Conservation (phyloP, 2,797 vertebrate genomes). For the Myripristis murdjan region DNA sequence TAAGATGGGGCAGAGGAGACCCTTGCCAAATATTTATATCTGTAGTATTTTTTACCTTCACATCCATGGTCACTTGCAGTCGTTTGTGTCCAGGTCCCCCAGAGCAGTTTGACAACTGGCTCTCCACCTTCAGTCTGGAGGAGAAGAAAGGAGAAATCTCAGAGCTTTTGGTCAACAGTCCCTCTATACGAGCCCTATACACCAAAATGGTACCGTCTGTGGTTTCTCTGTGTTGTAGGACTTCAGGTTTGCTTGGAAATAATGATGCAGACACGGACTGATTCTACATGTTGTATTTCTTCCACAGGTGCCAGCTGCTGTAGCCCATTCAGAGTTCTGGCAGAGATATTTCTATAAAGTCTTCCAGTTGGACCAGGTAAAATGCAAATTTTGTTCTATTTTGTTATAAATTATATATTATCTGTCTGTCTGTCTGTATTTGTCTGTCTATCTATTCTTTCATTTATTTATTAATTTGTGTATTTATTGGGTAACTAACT, state of each 20-base stretch:
- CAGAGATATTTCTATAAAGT: conserved; percentile 98
- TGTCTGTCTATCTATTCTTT: too few relatives aligned
- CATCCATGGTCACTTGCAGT: conserved; percentile 27
- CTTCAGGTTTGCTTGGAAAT: conserved; percentile 1
- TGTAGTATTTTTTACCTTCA: not conserved
- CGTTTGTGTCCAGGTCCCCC: conserved; percentile 86
- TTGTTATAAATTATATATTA: too few relatives aligned
- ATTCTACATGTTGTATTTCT: not conserved
- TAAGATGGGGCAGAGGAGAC: too few relatives aligned
- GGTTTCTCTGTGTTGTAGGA: not conserved
- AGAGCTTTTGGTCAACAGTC: conserved; percentile 93
- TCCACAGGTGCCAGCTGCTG: conserved; percentile 92
- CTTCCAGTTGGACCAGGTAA: conserved; percentile 95
- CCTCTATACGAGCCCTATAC: conserved; percentile 95
- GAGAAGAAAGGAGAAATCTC: conserved; percentile 95
- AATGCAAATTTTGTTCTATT: not conserved
- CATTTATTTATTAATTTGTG: too few relatives aligned
- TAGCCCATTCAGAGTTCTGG: conserved; percentile 97
- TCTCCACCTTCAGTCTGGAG: conserved; percentile 90
- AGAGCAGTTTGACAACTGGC: conserved; percentile 93
- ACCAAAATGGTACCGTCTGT: conserved; percentile 92
- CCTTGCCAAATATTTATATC: not conserved
- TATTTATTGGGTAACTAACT: not conserved
- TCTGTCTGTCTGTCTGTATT: too few relatives aligned
- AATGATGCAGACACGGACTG: not conserved